Percentiles rank a stretch among this genome's conserved stretches.
Evolutionary conservation across 2,888 invertebrate genomes (phyloP).

Genomic region (Zygaena filipendulae): DNA sequence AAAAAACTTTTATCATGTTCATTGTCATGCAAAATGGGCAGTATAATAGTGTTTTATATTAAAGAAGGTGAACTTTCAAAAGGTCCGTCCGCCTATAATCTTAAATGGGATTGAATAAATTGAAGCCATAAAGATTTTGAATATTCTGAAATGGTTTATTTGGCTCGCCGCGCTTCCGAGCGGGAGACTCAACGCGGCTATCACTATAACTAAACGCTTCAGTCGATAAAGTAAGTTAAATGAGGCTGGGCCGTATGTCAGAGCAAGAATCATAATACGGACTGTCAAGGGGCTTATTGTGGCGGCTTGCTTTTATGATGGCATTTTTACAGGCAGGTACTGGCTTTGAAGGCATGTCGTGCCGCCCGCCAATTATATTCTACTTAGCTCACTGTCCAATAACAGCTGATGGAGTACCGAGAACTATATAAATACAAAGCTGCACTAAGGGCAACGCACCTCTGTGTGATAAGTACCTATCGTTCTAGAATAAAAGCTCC

Average conservation of each 20-base stretch:
- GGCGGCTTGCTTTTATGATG: conserved; percentile 59
- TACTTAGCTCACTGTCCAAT: conserved; percentile 48
- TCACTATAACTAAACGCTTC: conserved; percentile 43
- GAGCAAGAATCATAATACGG: conserved; percentile 62
- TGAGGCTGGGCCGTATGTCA: conserved; percentile 54
- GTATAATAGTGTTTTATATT: conserved; percentile 55
- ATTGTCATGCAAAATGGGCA: conserved; percentile 56
- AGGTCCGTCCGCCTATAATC: conserved; percentile 51
- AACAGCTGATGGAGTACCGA: not conserved
- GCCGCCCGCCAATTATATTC: conserved; percentile 65
- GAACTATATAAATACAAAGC: no score
- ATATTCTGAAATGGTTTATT: conserved; percentile 53
- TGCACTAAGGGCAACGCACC: no score
- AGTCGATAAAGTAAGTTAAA: conserved; percentile 64
- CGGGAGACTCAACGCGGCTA: conserved; percentile 48
- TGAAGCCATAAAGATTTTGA: conserved; percentile 58
- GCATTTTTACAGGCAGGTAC: conserved; percentile 66
- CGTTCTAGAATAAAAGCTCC: no score
- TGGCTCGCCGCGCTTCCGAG: conserved; percentile 41
- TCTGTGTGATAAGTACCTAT: no score
- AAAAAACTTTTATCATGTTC: conserved; percentile 44
- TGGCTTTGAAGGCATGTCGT: conserved; percentile 51
- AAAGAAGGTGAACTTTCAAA: conserved; percentile 52
- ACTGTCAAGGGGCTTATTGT: conserved; percentile 66
- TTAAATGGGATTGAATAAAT: conserved; percentile 59